phyloP scores from a whole-genome alignment of 2,113 vertebrate genomes.

The Neogobius melanostomus region DNA sequence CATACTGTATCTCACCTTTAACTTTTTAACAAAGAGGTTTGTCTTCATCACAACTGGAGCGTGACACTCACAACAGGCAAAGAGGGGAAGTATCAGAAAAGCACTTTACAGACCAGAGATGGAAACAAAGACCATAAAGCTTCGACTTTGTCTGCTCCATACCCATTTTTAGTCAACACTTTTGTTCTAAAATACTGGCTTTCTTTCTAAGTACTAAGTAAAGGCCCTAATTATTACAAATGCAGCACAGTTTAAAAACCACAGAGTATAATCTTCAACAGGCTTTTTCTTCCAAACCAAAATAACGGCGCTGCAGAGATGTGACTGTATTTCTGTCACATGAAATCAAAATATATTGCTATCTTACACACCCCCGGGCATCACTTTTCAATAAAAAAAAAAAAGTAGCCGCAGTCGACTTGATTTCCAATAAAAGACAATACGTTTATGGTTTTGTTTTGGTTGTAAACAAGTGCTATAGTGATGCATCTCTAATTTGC shows the following conservation, averaged over 20 bases:
- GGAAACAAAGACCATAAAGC: too few relatives aligned
- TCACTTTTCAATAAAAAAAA: slow-evolving; percentile 8
- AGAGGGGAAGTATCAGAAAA: not conserved
- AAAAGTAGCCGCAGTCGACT: slow-evolving; percentile 9
- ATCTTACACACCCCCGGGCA: not conserved
- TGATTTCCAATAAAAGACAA: slow-evolving; percentile 30
- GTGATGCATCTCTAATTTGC: slow-evolving; percentile 53
- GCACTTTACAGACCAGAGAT: too few relatives aligned
- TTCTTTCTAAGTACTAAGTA: not conserved
- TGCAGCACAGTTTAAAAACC: too few relatives aligned
- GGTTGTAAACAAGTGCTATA: slow-evolving; percentile 25
- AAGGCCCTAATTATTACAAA: not conserved
- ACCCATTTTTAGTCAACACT: too few relatives aligned
- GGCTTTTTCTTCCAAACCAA: not conserved
- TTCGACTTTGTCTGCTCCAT: too few relatives aligned
- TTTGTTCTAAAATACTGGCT: too few relatives aligned
- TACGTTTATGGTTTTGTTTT: slow-evolving; percentile 39
- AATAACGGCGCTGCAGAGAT: not conserved
- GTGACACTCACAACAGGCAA: not conserved
- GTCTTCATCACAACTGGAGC: not conserved
- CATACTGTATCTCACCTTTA: not conserved
- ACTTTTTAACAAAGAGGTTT: not conserved
- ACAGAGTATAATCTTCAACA: not conserved
- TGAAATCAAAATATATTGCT: slow-evolving; percentile 10
- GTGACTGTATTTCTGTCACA: not conserved